phyloP scores from a whole-genome alignment of 2,888 invertebrate species.

The Mesorhabditis spiculigera region DNA sequence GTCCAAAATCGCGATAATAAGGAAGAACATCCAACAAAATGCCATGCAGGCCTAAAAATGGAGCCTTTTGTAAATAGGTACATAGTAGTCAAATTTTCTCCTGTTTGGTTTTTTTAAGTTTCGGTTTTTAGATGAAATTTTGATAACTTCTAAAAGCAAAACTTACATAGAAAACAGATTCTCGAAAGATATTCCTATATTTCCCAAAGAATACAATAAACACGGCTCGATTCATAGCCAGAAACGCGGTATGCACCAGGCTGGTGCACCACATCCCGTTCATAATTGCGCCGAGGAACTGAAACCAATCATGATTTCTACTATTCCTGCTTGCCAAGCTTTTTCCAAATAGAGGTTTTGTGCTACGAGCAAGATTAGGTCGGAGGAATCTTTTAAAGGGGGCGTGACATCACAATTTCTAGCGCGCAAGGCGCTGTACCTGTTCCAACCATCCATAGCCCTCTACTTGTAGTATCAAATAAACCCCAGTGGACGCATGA shows the following conservation, averaged over 20 bases:
- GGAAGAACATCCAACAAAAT: conserved; percentile 2
- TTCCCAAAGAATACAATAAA: neutral
- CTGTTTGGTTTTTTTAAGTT: neutral
- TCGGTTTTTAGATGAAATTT: neutral
- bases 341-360: neutral
- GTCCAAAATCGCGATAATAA: neutral
- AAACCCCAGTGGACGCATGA: no score
- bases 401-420: no score
- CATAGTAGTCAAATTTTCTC: neutral
- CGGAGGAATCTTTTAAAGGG: no score
- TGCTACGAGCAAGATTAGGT: no score
- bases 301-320: neutral
- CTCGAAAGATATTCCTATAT: neutral
- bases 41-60: neutral
- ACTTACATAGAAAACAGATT: conserved; percentile 5
- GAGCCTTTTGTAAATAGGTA: neutral
- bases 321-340: neutral
- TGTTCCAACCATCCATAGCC: no score
- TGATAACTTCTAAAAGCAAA: neutral
- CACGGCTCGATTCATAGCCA: neutral
- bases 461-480: no score
- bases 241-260: neutral
- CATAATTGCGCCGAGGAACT: conserved; percentile 1
- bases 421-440: no score
- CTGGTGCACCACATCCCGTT: neutral